These are phyloP conservation scores for Scomber colias DNA, from an alignment of 2,113 vertebrate genomes.

Conservation along the genomic window DNA sequence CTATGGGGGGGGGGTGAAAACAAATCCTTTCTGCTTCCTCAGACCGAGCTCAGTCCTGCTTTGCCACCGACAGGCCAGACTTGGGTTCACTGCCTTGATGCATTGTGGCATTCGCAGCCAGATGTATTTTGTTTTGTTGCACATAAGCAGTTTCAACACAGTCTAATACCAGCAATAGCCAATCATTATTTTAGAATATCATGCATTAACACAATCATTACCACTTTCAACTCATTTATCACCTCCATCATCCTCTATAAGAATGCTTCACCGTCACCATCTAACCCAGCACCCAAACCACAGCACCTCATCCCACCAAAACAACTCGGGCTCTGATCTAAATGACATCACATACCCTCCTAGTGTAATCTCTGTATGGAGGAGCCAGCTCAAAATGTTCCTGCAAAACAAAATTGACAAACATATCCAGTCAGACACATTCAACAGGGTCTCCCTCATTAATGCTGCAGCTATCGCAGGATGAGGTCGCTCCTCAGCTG, in stretches of 20 bases:
- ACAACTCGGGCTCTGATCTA: constrained; percentile 32
- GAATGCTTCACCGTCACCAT: constrained; percentile 39
- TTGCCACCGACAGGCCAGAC: constrained; percentile 9
- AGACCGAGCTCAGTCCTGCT: constrained; percentile 25
- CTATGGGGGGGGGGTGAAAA: constrained; percentile 45
- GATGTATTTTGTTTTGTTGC: constrained; percentile 1
- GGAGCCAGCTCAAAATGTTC: constrained; percentile 69
- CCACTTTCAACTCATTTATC: not conserved
- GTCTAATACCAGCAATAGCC: not conserved
- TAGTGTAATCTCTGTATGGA: constrained; percentile 77
- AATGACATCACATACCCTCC: constrained; percentile 75
- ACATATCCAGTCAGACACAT: constrained; percentile 45
- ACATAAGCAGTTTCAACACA: not conserved
- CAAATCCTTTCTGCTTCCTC: constrained; percentile 53
- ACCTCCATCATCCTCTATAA: not conserved
- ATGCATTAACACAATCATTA: constrained; percentile 15
- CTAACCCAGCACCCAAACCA: constrained; percentile 46
- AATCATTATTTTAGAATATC: constrained; percentile 5
- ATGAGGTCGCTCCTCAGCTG: constrained; percentile 42
- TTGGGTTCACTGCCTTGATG: not conserved
- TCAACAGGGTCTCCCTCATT: constrained; percentile 24
- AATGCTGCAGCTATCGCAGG: constrained; percentile 35
- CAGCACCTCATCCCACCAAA: constrained; percentile 20
- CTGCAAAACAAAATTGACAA: constrained; percentile 74
- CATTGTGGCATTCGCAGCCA: constrained; percentile 7